These are phyloP conservation scores for Calliopum simillimum DNA, from an alignment of 2,888 invertebrate genomes.

Conservation along the genomic window DNA sequence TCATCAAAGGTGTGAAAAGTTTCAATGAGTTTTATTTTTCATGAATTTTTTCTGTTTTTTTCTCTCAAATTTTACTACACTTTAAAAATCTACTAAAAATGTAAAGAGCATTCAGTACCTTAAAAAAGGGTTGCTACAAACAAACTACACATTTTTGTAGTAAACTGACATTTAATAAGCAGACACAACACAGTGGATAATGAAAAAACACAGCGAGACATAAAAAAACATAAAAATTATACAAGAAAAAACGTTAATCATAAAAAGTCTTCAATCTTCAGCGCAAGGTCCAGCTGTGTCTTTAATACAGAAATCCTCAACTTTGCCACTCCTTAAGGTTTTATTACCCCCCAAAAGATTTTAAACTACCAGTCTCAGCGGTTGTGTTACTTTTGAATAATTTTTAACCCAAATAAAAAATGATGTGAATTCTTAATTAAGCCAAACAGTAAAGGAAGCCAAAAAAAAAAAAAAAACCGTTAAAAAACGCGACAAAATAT, in stretches of 20 bases:
- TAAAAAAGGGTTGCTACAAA: slow-evolving; percentile 24
- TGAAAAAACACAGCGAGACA: slow-evolving; percentile 7
- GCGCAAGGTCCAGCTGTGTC: slow-evolving; percentile 25
- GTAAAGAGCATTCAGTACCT: background rate
- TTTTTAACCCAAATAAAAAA: slow-evolving; percentile 67
- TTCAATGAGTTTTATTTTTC: slow-evolving; percentile 53
- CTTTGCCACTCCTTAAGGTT: background rate
- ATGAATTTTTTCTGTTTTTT: slow-evolving; percentile 16
- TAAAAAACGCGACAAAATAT: slow-evolving; percentile 30
- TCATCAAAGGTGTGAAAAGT: slow-evolving; percentile 63
- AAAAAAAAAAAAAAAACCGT: slow-evolving; percentile 26
- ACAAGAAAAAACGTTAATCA: slow-evolving; percentile 37
- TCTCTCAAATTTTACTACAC: slow-evolving; percentile 14
- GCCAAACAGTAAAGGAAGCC: slow-evolving; percentile 49
- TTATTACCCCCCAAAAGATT: slow-evolving; percentile 39
- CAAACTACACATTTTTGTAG: background rate
- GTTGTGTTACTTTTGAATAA: slow-evolving; percentile 64
- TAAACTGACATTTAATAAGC: slow-evolving; percentile 1
- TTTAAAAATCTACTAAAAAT: background rate
- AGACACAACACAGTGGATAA: background rate
- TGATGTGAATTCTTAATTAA: slow-evolving; percentile 68
- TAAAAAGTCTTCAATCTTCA: slow-evolving; percentile 32
- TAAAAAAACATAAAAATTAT: slow-evolving; percentile 22
- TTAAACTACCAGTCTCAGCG: background rate
- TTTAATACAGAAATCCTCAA: background rate